Evolutionary conservation across 2,797 vertebrate species (phyloP).

Genomic region (Mallotus villosus): DNA sequence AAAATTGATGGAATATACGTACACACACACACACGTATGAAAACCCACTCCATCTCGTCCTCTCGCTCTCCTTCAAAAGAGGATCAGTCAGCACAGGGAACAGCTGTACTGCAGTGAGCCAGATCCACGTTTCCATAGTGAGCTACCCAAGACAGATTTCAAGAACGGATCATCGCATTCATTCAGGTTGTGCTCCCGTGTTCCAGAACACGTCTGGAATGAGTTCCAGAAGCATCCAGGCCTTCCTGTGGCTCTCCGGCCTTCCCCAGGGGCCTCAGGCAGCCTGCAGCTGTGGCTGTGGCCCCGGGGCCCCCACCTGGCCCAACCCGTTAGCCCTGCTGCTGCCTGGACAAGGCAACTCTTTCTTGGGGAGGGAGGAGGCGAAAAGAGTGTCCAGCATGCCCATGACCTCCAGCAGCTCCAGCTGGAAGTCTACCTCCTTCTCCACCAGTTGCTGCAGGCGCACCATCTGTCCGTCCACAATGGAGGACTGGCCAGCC

Average conservation of each 20-base stretch:
- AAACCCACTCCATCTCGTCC: neutral
- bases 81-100: slow-evolving; percentile 10
- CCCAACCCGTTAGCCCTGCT: slow-evolving; percentile 64
- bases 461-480: slow-evolving; percentile 87
- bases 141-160: neutral
- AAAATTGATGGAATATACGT: slow-evolving; percentile 23
- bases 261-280: slow-evolving; percentile 45
- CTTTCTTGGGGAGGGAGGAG: slow-evolving; percentile 78
- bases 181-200: neutral
- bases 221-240: slow-evolving; percentile 27
- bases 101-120: too few relatives aligned
- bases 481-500: slow-evolving; percentile 83
- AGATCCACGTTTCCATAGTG: slow-evolving; percentile 14
- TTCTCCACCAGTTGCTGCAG: slow-evolving; percentile 86
- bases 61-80: slow-evolving; percentile 31
- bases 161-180: neutral
- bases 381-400: slow-evolving; percentile 97
- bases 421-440: slow-evolving; percentile 89
- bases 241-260: slow-evolving; percentile 22
- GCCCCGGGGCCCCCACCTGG: slow-evolving; percentile 36
- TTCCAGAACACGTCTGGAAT: neutral
- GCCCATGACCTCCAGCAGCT: slow-evolving; percentile 90
- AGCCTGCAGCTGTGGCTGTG: slow-evolving; percentile 52
- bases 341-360: slow-evolving; percentile 51
- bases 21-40: slow-evolving; percentile 34